Percentiles rank a stretch among this genome's conserved stretches.
Conservation (phyloP, 2,888 invertebrate species). For the Pomacea canaliculata region DNA sequence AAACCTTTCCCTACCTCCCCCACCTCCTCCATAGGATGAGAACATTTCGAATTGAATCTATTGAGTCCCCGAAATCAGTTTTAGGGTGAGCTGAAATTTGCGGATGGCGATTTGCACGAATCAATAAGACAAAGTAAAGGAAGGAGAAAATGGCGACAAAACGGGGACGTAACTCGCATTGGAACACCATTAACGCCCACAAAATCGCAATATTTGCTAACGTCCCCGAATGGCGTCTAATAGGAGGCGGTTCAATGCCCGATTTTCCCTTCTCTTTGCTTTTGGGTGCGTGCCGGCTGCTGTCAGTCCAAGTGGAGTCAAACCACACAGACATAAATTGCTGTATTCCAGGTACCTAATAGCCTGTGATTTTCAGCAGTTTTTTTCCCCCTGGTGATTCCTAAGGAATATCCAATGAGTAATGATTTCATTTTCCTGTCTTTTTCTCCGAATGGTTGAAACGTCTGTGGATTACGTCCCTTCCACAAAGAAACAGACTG, state of each 20-base stretch:
- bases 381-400: neutral
- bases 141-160: neutral
- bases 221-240: constrained; percentile 2
- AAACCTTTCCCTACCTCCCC: neutral
- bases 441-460: no score
- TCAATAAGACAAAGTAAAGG: neutral
- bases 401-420: no score
- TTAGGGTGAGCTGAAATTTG: constrained; percentile 2
- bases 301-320: no score
- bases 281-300: neutral
- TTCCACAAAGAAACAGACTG: no score
- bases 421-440: no score
- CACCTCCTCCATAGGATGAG: neutral
- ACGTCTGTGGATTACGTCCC: no score
- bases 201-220: constrained; percentile 2
- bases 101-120: constrained; percentile 3
- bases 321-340: neutral
- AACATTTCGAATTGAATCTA: neutral
- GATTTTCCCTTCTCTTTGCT: constrained; percentile 2
- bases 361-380: neutral
- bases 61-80: neutral
- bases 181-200: neutral
- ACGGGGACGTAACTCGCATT: neutral
- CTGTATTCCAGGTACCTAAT: neutral
- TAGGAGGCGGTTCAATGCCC: neutral